Conservation (phyloP, 2,113 vertebrate species). For the Cyphomyrus plagiostoma region DNA sequence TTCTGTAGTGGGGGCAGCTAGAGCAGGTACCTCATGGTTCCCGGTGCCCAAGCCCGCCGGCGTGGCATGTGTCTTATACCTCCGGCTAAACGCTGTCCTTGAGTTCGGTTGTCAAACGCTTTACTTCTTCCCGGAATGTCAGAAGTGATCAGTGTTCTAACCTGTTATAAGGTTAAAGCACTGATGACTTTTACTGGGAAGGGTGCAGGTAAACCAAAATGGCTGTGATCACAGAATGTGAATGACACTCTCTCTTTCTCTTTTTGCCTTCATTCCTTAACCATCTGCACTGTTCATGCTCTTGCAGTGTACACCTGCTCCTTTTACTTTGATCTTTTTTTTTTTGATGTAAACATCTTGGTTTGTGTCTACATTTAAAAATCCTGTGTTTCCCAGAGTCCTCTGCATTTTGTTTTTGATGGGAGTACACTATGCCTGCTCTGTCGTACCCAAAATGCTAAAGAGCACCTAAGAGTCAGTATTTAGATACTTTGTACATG, state of each 20-base stretch:
- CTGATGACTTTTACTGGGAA: neutral
- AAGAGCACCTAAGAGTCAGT: slow-evolving; percentile 35
- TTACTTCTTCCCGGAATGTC: neutral
- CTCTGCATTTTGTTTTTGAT: slow-evolving; percentile 1
- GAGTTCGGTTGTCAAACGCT: neutral
- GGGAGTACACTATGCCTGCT: slow-evolving; percentile 18
- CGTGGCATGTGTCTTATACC: neutral
- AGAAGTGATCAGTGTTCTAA: neutral
- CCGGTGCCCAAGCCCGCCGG: neutral
- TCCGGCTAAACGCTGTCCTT: neutral
- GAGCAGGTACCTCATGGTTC: neutral
- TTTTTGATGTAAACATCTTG: neutral
- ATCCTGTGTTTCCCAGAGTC: neutral
- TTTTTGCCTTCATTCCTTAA: neutral
- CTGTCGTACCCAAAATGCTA: slow-evolving; percentile 20
- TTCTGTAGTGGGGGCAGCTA: neutral
- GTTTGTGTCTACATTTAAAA: neutral
- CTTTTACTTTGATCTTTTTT: neutral
- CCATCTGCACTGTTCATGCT: neutral
- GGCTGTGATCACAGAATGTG: neutral
- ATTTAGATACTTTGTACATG: slow-evolving; percentile 41
- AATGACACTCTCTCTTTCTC: neutral
- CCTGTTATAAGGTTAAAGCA: neutral
- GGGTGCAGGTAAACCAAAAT: neutral
- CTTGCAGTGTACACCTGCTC: neutral